Conservation (phyloP, 2,888 invertebrate species). For the Epirrhoe alternata region DNA sequence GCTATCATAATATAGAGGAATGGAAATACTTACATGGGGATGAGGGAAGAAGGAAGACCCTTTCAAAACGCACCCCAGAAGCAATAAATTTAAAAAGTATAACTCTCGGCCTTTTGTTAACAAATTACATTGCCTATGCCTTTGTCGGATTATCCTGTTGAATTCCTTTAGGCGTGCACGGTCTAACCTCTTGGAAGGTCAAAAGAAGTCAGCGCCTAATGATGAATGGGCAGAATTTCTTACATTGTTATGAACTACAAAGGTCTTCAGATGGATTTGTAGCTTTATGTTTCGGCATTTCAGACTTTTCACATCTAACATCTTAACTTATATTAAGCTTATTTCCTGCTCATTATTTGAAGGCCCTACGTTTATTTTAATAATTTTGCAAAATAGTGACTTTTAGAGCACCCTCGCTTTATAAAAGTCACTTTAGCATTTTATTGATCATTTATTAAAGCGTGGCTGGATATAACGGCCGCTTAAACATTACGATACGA, state of each 20-base stretch:
- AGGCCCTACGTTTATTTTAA: not conserved
- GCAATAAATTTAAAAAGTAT: conserved; percentile 64
- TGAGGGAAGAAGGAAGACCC: conserved; percentile 42
- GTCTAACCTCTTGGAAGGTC: conserved; percentile 54
- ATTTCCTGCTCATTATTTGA: not conserved
- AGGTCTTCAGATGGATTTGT: conserved; percentile 7
- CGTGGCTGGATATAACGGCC: conserved; percentile 34
- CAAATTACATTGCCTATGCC: conserved; percentile 58
- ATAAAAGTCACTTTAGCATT: conserved; percentile 30
- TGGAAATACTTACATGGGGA: conserved; percentile 38
- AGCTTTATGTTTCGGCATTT: conserved; percentile 3
- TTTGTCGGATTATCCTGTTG: conserved; percentile 48
- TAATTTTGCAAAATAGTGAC: not conserved
- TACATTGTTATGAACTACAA: conserved; percentile 46
- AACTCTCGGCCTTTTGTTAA: conserved; percentile 63
- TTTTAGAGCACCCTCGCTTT: conserved; percentile 13
- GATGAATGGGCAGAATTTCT: conserved; percentile 73
- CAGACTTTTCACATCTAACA: not conserved
- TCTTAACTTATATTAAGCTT: not conserved
- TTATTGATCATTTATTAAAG: conserved; percentile 35
- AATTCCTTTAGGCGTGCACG: conserved; percentile 54
- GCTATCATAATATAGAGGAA: conserved; percentile 40
- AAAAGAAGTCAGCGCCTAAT: conserved; percentile 67
- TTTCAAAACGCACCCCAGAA: conserved; percentile 48
- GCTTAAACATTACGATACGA: conserved; percentile 35